Percentiles rank a stretch among this genome's conserved stretches.
Conservation (phyloP, 2,888 invertebrate genomes). For the Chloromyia formosa region DNA sequence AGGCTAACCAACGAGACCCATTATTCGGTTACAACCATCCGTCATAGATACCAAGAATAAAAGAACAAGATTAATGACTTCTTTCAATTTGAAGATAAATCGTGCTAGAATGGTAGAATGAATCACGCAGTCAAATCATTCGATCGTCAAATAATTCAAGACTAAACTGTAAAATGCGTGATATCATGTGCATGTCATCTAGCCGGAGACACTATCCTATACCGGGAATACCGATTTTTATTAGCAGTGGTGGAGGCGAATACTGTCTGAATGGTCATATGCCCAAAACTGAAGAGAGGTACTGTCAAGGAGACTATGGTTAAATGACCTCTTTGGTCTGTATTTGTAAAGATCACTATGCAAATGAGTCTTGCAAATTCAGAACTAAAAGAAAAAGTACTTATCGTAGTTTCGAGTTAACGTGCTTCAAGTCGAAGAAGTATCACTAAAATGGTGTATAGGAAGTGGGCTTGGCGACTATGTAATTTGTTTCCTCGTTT, state of each 20-base stretch:
- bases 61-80: conserved; percentile 24
- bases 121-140: conserved; percentile 23
- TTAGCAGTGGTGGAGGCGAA: background rate
- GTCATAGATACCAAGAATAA: background rate
- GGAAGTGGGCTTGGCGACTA: conserved; percentile 26
- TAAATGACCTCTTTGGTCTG: conserved; percentile 29
- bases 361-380: conserved; percentile 8
- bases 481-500: conserved; percentile 34
- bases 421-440: background rate
- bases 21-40: conserved; percentile 17
- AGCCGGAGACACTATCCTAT: background rate
- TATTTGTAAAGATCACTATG: background rate
- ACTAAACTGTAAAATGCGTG: conserved; percentile 3
- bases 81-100: conserved; percentile 33
- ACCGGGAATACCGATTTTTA: conserved; percentile 3
- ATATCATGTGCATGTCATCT: background rate
- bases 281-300: too few relatives aligned
- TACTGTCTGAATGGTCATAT: too few relatives aligned
- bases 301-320: background rate
- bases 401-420: conserved; percentile 10
- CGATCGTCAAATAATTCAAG: background rate
- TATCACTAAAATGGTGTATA: conserved; percentile 4
- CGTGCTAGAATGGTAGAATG: conserved; percentile 28
- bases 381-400: conserved; percentile 1
- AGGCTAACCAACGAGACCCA: background rate